Evolutionary conservation across 1,140 invertebrate genomes (phyloP), one percentile per base, ranked within the genome.

Genomic region (Latrodectus geometricus): DNA sequence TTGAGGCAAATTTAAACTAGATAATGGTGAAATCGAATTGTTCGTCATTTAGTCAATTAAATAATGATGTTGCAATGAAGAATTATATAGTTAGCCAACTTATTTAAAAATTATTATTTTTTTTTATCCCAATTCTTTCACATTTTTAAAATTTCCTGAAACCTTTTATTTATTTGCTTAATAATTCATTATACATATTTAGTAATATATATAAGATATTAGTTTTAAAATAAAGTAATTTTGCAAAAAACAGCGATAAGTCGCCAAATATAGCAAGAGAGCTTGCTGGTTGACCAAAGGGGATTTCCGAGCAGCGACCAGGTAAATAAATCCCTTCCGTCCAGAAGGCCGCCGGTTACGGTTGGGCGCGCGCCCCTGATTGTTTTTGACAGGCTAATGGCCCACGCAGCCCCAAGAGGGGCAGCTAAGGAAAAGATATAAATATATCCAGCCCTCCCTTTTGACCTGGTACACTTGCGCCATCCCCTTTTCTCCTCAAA

Each of bases 361-460:
- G 20, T 70, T 80, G 80, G 54, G 78, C 48, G 66, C 15, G 20
- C 82, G 56, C 61, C 73, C 73, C 73, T 76, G 82, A 84, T 84
- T 84, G 82, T 76, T 84, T 84, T 76, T 84, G 82, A 84, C 82
- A 84, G 82, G 54, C 72, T 84, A 84, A 84, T 84, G 72, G 82
- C 23, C 61, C 82, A 56, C 80, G 80, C 70, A 80, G 65, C 69
- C 72, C 61, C 72, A 65, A 49, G 80, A 83, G 80, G 80, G 80
- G 72, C 15, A n/a, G 70, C 65, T 35, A 48, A 68, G 35, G 35
- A 21, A 56, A 77, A 79, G 20, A 52, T 69, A 79, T 79, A 79
- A 69, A 69, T 79, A 79, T 52, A 52, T 20, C 52, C n/a, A n/a
- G 5, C 54, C 9, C 68, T 69, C 68, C 17, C 21, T n/a, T 69